Evolutionary conservation across 2,888 invertebrate species (phyloP), one percentile per base, ranked within the genome.

Genomic region (Allacma fusca): DNA sequence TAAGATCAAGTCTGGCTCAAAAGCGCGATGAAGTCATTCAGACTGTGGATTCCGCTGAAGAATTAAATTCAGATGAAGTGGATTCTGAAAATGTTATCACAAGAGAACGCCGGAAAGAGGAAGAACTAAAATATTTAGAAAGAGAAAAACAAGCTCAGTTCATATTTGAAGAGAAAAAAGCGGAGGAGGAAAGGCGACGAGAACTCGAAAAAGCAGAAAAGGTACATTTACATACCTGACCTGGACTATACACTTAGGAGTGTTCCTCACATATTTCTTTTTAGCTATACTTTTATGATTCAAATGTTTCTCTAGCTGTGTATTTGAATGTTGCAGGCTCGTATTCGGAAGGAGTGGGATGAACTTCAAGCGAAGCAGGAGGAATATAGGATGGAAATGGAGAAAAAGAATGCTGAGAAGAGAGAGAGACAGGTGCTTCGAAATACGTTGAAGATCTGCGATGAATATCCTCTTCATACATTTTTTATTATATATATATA

Each of bases 321-420:
- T 40, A 40, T 59, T 76, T 80, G 59, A 44, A 75, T 65, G 24
- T 81, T 81, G 62, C 82, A 85, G 87, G 77, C 81, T 68, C 79
- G 83, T 44, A 86, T 90, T 68, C 87, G 87, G 70, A 86, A 91
- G 86, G 93, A 94, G 87, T 91, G 92, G 89, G 92, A 93, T 85
- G 87, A 88, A 79, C 91, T 29, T 2, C 75, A 78, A 62, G 73
- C 57, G 57, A 70, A 64, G 71, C 57, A 40, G 74, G 78, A 44
- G 77, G 70, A n/a, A 43, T 23, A 72, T 44, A 44, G 16, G 21
- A 59, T 57, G 23, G 76, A 78, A 77, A 26, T 44, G 50, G 70
- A 78, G 70, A 43, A 65, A 57, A 23, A 44, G 16, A 75, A 13
- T 1, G 40, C 73, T n/a, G 77, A 79, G 40, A 70, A n/a, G 1